Percentiles rank a stretch among this genome's conserved stretches.
phyloP scores from a whole-genome alignment of 2,888 invertebrate species.

The Oithona nana region DNA sequence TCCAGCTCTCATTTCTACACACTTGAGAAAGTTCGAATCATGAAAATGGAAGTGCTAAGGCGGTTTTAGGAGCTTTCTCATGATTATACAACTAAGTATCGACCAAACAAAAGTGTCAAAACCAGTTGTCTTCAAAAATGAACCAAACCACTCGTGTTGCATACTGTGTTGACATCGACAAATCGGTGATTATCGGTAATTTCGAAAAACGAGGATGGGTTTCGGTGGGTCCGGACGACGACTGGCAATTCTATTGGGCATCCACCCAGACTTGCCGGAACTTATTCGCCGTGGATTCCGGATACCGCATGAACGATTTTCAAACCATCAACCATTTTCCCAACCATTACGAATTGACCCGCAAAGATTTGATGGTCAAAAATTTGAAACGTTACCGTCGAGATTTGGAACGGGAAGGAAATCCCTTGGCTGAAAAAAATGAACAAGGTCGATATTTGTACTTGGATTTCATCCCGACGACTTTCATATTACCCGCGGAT shows the following conservation, averaged over 20 bases:
- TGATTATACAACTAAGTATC: too few relatives aligned
- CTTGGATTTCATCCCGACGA: conserved; percentile 78
- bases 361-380: conserved; percentile 87
- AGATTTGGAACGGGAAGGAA: conserved; percentile 76
- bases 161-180: conserved; percentile 74
- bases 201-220: conserved; percentile 80
- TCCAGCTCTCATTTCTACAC: too few relatives aligned
- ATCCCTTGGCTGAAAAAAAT: conserved; percentile 62
- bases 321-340: conserved; percentile 88
- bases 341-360: conserved; percentile 79
- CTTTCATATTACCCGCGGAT: conserved; percentile 81
- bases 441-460: conserved; percentile 46
- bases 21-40: too few relatives aligned
- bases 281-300: conserved; percentile 16
- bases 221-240: conserved; percentile 68
- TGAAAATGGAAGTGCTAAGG: too few relatives aligned
- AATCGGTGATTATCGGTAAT: conserved; percentile 74
- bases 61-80: too few relatives aligned
- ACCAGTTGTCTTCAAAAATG: too few relatives aligned
- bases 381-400: conserved; percentile 85
- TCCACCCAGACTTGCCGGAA: conserved; percentile 65
- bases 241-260: conserved; percentile 94
- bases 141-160: conserved; percentile 36
- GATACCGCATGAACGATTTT: conserved; percentile 19
- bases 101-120: too few relatives aligned